These are phyloP conservation scores for Vandiemenella viatica DNA, from an alignment of 2,888 invertebrate species.

Conservation along the genomic window DNA sequence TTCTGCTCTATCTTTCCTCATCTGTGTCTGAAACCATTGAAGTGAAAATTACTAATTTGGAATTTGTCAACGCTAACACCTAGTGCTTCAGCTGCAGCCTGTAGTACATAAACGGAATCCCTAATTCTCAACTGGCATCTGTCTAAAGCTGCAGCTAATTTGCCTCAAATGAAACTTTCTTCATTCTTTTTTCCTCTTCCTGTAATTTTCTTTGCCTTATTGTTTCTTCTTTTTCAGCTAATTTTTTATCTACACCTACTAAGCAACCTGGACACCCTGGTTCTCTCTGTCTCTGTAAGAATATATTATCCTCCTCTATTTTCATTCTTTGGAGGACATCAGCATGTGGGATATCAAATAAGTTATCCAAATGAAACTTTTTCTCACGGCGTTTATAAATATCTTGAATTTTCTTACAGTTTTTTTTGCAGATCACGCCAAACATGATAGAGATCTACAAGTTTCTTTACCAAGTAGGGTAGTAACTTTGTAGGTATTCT, in stretches of 20 bases:
- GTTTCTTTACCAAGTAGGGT: no score
- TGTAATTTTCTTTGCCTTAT: constrained; percentile 5
- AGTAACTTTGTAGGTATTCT: no score
- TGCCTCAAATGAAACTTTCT: neutral
- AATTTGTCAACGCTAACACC: no score
- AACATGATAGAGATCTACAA: no score
- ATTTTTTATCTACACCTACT: no score
- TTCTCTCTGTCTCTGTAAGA: constrained; percentile 5
- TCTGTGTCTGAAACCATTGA: constrained; percentile 12
- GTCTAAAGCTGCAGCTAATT: constrained; percentile 16
- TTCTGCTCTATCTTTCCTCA: no score
- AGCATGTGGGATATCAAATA: constrained; percentile 10
- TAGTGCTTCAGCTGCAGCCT: constrained; percentile 19
- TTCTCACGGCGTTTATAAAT: neutral
- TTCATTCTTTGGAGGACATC: no score
- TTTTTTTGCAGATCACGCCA: no score
- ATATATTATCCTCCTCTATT: constrained; percentile 9
- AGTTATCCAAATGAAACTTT: neutral
- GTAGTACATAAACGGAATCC: constrained; percentile 19
- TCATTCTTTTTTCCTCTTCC: neutral
- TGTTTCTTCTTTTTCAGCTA: constrained; percentile 2
- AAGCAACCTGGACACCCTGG: no score
- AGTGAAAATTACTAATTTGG: constrained; percentile 19
- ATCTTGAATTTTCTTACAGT: neutral
- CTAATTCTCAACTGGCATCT: constrained; percentile 16